Conservation (phyloP, 1,140 invertebrate species). For the Drosophila leontia region DNA sequence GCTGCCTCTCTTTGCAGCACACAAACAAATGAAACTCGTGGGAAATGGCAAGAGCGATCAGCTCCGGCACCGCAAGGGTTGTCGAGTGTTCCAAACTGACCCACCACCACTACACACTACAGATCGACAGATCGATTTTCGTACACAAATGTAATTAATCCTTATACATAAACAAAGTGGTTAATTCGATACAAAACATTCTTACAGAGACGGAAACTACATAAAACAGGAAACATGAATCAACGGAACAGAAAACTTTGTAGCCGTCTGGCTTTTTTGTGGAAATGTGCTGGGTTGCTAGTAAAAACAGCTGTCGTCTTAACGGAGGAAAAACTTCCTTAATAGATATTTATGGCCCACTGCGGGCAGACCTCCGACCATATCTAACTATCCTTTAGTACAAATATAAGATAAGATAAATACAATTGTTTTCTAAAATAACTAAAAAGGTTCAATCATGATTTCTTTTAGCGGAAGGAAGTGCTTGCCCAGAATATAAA, state of each 20-base stretch:
- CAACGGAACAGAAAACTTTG: conserved; percentile 14
- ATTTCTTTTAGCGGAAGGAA: conserved; percentile 6
- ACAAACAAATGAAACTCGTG: conserved; percentile 4
- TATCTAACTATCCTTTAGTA: conserved; percentile 13
- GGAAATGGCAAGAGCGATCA: conserved; percentile 14
- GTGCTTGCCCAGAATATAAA: conserved; percentile 15
- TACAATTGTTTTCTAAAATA: conserved; percentile 60
- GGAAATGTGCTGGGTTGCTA: conserved; percentile 34
- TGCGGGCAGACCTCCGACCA: conserved; percentile 6
- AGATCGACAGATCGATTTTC: conserved; percentile 10
- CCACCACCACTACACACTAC: not conserved
- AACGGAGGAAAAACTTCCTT: conserved; percentile 4
- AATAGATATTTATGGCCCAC: conserved; percentile 12
- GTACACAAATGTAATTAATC: conserved; percentile 43
- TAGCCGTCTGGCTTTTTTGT: conserved; percentile 6
- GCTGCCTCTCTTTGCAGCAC: conserved; percentile 5
- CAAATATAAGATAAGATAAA: conserved; percentile 52
- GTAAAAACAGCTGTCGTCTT: conserved; percentile 19
- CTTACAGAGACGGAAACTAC: conserved; percentile 25
- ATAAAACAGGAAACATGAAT: conserved; percentile 6
- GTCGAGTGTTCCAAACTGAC: conserved; percentile 30
- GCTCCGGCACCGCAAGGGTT: conserved; percentile 40
- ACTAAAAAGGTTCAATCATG: conserved; percentile 38
- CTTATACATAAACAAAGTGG: conserved; percentile 36
- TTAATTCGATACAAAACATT: conserved; percentile 37